Base-by-base conservation (phyloP, 2,113 vertebrate genomes). In the Origma solitaria region DNA sequence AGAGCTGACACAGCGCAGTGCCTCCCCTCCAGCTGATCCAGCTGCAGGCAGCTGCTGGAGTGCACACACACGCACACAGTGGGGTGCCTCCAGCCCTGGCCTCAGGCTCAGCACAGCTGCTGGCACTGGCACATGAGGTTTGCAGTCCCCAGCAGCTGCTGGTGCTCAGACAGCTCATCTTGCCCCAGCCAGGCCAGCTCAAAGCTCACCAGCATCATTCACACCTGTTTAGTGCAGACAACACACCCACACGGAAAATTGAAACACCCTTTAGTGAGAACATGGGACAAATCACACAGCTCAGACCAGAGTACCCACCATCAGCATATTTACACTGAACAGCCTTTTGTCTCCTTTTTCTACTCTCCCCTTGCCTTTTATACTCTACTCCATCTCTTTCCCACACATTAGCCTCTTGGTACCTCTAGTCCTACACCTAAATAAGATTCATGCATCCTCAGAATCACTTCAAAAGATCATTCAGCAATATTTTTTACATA, bases 41-140 rank as follows among this genome's bases (percentile, higher is more conserved):
- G 11, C 0, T 23, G 45, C 66, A 40, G 19, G 28, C n/a, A 24
- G 19, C 8, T 11, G 8, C 28, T 44, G n/a, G 37, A 73, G 44
- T 7, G 7, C 3, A 15, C 23, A 15, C 2, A 6, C 5, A 13
- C 2, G 45, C 6, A 12, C 7, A 37, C 12, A 35, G 0, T 7
- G 12, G 38, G n/a, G 8, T 22, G 21, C 24, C 49, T 70, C n/a
- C 31, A 72, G 40, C 22, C 38, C 23, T 38, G 56, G 5, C 15
- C 54, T 56, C 24, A 37, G 22, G 24, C 22, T 27, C 30, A 42
- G 19, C 30, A 25, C 37, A 53, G 12, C 5, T 58, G 14, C 11
- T 62, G 47, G n/a, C 31, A n/a, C 28, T 68, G 54, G 28, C 35
- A 47, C 7, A 11, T 2, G 16, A 71, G 22, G 15, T 31, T 81